These are phyloP conservation scores for Caenorhabditis sp. DNA, from an alignment of 2,888 invertebrate species.

Conservation along the genomic window DNA sequence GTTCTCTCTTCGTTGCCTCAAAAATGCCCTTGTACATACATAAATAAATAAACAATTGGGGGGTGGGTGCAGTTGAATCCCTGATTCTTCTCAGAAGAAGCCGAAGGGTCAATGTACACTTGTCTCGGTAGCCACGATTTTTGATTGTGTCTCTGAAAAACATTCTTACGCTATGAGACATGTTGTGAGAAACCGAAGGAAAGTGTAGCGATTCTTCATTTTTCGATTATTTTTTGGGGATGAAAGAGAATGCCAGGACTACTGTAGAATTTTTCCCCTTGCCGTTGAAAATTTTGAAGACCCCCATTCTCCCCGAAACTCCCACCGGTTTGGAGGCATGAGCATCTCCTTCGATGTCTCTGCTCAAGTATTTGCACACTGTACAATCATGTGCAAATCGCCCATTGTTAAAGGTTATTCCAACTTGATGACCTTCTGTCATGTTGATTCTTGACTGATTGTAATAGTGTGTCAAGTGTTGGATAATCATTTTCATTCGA, in stretches of 20 bases:
- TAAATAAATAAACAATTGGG: conserved; percentile 64
- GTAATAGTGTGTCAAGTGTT: neutral
- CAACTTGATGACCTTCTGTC: conserved; percentile 48
- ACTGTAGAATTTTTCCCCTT: neutral
- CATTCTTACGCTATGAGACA: neutral
- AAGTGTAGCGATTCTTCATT: conserved; percentile 26
- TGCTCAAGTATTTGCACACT: conserved; percentile 55
- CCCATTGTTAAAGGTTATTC: conserved; percentile 36
- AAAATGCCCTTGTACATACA: conserved; percentile 60
- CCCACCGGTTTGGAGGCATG: conserved; percentile 6
- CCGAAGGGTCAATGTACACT: conserved; percentile 10
- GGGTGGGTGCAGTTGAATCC: conserved; percentile 18
- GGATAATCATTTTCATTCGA: neutral
- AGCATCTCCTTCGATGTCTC: conserved; percentile 1
- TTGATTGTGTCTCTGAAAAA: conserved; percentile 1
- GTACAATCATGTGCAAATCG: conserved; percentile 53
- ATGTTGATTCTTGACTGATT: conserved; percentile 20
- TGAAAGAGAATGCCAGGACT: neutral
- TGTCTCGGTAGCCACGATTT: neutral
- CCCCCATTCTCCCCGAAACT: neutral
- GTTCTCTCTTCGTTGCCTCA: neutral
- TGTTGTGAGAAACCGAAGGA: neutral
- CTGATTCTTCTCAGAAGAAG: conserved; percentile 4
- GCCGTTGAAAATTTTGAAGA: neutral
- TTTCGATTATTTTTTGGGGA: neutral